phyloP scores from a whole-genome alignment of 2,113 vertebrate species.

The Notothenia coriiceps region DNA sequence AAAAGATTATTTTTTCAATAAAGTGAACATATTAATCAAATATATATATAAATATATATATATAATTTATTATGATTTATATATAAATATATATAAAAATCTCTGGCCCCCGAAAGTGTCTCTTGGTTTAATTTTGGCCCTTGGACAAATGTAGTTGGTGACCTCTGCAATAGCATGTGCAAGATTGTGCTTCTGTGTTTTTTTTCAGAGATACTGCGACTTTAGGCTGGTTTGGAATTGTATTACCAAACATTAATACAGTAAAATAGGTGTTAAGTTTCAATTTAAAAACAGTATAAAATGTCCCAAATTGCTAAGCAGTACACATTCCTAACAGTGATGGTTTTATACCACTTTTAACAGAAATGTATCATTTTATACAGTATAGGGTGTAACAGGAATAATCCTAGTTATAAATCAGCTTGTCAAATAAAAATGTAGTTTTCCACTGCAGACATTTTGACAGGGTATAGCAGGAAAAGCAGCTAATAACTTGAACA shows the following conservation, averaged over 20 bases:
- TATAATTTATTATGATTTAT: too few species aligned
- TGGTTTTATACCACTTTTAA: background rate
- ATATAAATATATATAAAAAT: too few species aligned
- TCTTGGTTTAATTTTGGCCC: too few species aligned
- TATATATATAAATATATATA: too few species aligned
- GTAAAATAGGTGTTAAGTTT: background rate
- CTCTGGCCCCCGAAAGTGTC: too few species aligned
- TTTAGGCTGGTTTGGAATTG: background rate
- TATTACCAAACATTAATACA: background rate
- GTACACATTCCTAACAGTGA: background rate
- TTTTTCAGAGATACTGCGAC: background rate
- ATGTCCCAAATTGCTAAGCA: background rate
- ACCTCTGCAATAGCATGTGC: background rate
- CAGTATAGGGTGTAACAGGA: background rate
- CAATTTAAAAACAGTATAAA: background rate
- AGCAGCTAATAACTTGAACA: background rate
- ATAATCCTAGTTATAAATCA: background rate
- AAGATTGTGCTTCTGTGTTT: background rate
- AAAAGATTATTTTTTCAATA: too few species aligned
- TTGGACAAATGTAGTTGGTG: too few species aligned
- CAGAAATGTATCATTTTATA: background rate
- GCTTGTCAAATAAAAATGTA: background rate
- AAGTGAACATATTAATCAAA: too few species aligned
- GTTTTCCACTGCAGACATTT: slow-evolving; percentile 15
- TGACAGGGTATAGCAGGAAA: slow-evolving; percentile 10